Evolutionary conservation across 2,113 vertebrate genomes (phyloP).

Genomic region (Pogona vitticeps): DNA sequence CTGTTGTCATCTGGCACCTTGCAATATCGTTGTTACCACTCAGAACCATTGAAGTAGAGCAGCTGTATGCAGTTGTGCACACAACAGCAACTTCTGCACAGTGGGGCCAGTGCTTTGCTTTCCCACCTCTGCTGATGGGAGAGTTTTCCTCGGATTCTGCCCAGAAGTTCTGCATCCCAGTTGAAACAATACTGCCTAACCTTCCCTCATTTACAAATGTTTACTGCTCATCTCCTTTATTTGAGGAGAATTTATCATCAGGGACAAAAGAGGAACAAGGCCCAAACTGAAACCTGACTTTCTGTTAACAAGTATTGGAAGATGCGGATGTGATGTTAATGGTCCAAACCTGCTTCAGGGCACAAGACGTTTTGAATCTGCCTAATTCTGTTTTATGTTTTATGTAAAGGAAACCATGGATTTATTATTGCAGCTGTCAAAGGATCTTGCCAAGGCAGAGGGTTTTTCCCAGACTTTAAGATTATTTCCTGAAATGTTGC

Average conservation of each 20-base stretch:
- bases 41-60: too few species aligned
- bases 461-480: constrained; percentile 7
- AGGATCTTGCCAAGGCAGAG: not conserved
- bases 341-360: not conserved
- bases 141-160: too few species aligned
- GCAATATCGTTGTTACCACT: too few species aligned
- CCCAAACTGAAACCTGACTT: not conserved
- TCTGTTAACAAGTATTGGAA: not conserved
- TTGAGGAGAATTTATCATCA: not conserved
- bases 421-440: constrained; percentile 25
- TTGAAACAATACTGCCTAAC: not conserved
- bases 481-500: not conserved
- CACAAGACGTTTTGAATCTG: not conserved
- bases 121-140: too few species aligned
- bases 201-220: not conserved
- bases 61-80: too few species aligned
- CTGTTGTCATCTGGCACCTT: too few species aligned
- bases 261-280: not conserved
- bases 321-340: not conserved
- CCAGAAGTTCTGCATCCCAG: too few species aligned
- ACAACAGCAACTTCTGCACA: too few species aligned
- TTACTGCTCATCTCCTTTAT: not conserved
- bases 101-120: too few species aligned
- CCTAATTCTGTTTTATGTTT: not conserved
- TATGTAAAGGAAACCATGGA: not conserved